Conservation (phyloP, 2,113 vertebrate species). For the Limnothrissa miodon region DNA sequence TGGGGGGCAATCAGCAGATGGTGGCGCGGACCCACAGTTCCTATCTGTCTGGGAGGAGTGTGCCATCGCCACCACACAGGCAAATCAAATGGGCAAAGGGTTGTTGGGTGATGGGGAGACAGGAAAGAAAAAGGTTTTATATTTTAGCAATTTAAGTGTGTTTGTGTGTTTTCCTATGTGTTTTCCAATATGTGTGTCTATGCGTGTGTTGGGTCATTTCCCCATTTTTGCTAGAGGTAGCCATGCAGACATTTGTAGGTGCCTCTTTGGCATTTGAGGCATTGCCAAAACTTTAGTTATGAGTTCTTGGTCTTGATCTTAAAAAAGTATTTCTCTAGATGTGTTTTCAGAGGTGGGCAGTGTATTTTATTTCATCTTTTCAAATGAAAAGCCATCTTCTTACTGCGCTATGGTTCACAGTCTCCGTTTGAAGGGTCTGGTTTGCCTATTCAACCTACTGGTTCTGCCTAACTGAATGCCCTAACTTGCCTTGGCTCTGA, state of each 20-base stretch:
- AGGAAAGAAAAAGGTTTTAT: background rate
- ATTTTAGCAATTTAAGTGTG: background rate
- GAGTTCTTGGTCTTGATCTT: background rate
- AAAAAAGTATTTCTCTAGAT: background rate
- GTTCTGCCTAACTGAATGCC: background rate
- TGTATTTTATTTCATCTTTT: background rate
- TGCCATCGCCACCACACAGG: background rate
- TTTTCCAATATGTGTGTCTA: no score
- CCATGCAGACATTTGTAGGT: background rate
- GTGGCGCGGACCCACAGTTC: background rate
- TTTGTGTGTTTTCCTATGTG: background rate
- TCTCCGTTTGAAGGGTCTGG: background rate
- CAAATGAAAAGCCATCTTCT: background rate
- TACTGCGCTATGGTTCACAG: background rate
- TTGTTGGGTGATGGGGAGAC: background rate
- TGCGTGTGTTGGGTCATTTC: background rate
- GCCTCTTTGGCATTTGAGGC: background rate
- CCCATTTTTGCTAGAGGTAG: background rate
- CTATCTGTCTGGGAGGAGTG: background rate
- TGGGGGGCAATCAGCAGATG: constrained; percentile 1
- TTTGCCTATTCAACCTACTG: background rate
- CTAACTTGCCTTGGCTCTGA: background rate
- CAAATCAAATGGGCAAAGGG: background rate
- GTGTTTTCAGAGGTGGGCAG: background rate
- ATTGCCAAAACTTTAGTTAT: background rate